phyloP scores from a whole-genome alignment of 2,113 vertebrate species.

The Vulpes vulpes region DNA sequence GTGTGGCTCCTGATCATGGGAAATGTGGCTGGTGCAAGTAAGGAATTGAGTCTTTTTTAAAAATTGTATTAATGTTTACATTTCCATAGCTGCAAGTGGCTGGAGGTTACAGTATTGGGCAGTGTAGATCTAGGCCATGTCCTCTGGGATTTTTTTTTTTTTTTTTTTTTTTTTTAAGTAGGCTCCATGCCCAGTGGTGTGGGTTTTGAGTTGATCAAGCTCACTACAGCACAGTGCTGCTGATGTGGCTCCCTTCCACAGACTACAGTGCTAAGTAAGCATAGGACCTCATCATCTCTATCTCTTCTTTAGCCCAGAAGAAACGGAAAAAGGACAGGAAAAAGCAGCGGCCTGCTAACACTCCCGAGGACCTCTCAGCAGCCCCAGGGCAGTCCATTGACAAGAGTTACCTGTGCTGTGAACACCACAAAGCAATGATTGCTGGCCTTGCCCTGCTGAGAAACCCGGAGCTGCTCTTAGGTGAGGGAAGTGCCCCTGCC shows the following conservation, averaged over 20 bases:
- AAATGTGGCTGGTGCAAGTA: neutral
- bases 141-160: neutral
- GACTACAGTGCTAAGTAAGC: neutral
- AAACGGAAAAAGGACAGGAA: constrained; percentile 93
- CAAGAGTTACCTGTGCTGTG: constrained; percentile 95
- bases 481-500: constrained; percentile 57
- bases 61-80: neutral
- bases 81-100: neutral
- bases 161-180: neutral
- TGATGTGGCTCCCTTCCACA: neutral
- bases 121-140: neutral
- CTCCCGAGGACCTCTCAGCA: constrained; percentile 20
- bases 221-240: neutral
- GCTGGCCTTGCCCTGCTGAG: constrained; percentile 93
- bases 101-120: neutral
- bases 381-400: constrained; percentile 86
- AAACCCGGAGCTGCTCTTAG: constrained; percentile 82
- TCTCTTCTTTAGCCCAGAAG: constrained; percentile 88
- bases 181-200: neutral
- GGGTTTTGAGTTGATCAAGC: neutral
- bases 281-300: neutral
- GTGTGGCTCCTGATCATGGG: neutral
- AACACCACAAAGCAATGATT: constrained; percentile 97
- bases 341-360: constrained; percentile 84
- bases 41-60: neutral